Percentiles rank a stretch among this genome's conserved stretches.
These are phyloP conservation scores for Rhorus exstirpatorius DNA, from an alignment of 2,888 invertebrate genomes.

Conservation along the genomic window DNA sequence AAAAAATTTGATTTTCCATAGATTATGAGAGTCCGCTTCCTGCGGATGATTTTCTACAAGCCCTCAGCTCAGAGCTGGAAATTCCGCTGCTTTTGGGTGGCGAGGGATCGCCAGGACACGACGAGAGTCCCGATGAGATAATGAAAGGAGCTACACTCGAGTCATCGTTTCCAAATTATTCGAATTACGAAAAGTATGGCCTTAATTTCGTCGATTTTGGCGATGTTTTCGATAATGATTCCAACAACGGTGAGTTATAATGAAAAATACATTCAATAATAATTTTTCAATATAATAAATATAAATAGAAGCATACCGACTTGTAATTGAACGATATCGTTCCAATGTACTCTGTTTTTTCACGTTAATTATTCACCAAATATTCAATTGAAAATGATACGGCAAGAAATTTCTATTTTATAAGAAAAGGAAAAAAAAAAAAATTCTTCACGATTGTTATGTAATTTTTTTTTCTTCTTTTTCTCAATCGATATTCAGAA, in stretches of 20 bases:
- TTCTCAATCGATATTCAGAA: conserved; percentile 57
- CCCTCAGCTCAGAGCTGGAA: conserved; percentile 80
- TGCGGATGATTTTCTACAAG: conserved; percentile 81
- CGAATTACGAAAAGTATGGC: conserved; percentile 73
- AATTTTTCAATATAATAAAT: not conserved
- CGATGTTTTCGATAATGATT: conserved; percentile 66
- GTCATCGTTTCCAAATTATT: conserved; percentile 42
- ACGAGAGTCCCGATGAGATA: conserved; percentile 78
- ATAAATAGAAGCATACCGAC: not conserved
- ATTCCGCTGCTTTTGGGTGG: conserved; percentile 78
- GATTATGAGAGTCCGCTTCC: conserved; percentile 77
- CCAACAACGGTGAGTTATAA: conserved; percentile 61
- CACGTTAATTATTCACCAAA: not conserved
- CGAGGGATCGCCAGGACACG: conserved; percentile 75
- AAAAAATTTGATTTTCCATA: conserved; percentile 68
- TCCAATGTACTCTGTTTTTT: not conserved
- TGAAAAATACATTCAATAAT: not conserved
- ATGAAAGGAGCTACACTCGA: conserved; percentile 75
- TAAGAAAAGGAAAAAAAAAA: not conserved
- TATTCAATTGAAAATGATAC: not conserved
- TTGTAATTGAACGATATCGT: no score
- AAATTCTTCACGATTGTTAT: not conserved
- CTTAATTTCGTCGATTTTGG: conserved; percentile 69
- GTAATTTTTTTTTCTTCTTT: not conserved
- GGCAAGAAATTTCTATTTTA: not conserved